phyloP scores from a whole-genome alignment of 2,113 vertebrate genomes.

The Megaleporinus macrocephalus region DNA sequence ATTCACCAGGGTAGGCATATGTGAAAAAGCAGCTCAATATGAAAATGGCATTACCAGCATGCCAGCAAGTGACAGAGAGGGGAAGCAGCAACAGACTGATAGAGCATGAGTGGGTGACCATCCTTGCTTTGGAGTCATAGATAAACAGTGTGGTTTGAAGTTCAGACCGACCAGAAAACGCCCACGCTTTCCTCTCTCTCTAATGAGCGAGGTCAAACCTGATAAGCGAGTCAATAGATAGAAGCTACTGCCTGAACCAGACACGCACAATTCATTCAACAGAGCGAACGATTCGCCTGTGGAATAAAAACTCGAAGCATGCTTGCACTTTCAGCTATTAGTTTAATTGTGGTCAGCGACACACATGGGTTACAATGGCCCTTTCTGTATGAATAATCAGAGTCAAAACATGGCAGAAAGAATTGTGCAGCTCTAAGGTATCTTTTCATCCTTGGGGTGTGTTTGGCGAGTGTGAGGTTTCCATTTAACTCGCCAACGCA shows the following conservation, averaged over 20 bases:
- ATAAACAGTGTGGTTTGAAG: conserved; percentile 46
- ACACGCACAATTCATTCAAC: not conserved
- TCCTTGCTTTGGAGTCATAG: conserved; percentile 6
- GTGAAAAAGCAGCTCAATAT: conserved; percentile 1
- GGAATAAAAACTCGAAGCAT: not conserved
- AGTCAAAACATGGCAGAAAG: not conserved
- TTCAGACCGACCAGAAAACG: conserved; percentile 36
- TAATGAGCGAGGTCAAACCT: not conserved
- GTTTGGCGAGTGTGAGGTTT: not conserved
- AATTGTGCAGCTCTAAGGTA: not conserved
- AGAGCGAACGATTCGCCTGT: conserved; percentile 14
- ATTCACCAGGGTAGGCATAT: too few species aligned
- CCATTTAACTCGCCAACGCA: not conserved
- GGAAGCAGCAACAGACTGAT: conserved; percentile 33
- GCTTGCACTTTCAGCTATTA: not conserved
- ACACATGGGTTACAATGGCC: not conserved
- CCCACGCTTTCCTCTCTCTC: conserved; percentile 44
- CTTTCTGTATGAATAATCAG: conserved; percentile 1
- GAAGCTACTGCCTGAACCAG: not conserved
- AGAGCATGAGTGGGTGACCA: conserved; percentile 14
- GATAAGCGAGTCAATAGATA: conserved; percentile 41
- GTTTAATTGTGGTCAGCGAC: not conserved
- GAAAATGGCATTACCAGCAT: not conserved
- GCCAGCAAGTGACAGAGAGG: not conserved
- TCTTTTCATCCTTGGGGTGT: not conserved